Conservation (phyloP, 2,113 vertebrate species). For the Mastomys natalensis region DNA sequence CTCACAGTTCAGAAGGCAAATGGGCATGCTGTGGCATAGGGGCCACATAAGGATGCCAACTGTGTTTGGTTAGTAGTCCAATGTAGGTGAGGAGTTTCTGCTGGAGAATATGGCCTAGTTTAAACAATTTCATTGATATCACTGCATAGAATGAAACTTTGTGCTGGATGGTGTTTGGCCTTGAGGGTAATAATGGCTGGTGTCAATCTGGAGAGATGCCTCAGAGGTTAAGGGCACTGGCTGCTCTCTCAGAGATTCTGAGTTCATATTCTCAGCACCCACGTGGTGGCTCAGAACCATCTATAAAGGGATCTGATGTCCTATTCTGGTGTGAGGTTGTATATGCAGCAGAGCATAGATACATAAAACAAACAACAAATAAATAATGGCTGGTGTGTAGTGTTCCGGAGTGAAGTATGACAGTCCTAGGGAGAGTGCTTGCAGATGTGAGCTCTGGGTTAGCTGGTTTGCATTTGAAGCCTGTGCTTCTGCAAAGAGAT, state of each 20-base stretch:
- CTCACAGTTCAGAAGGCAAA: neutral
- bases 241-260: no score
- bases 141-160: neutral
- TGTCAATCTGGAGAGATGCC: no score
- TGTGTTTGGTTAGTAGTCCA: neutral
- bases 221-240: no score
- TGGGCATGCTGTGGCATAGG: neutral
- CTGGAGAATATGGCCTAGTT: neutral
- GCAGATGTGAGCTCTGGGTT: neutral
- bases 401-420: neutral
- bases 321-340: no score
- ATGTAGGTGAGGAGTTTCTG: neutral
- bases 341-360: no score
- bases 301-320: no score
- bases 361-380: no score
- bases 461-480: neutral
- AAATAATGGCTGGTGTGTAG: neutral
- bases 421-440: neutral
- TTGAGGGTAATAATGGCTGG: neutral
- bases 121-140: neutral
- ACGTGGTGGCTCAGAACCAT: no score
- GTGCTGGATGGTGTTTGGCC: neutral
- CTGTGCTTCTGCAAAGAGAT: neutral
- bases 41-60: accelerated
- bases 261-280: no score